Evolutionary conservation across 1,140 invertebrate genomes (phyloP).

Genomic region (Panagrolaimus sp.): DNA sequence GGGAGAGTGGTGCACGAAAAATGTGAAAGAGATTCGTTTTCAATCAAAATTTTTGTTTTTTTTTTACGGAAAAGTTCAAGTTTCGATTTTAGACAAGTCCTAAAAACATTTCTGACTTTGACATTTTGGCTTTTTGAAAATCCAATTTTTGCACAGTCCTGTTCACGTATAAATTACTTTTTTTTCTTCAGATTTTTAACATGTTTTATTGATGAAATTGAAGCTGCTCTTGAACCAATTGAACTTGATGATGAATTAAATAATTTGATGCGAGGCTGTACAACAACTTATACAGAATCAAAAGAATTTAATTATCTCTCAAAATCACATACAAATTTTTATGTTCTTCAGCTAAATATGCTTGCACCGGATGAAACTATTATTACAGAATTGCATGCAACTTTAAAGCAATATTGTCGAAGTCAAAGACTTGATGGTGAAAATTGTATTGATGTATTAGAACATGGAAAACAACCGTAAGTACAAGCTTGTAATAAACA

Average conservation of each 20-base stretch:
- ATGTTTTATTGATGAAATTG: not conserved
- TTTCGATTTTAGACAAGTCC: no score
- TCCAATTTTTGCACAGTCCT: no score
- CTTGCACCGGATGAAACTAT: not conserved
- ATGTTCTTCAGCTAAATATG: conserved; percentile 3
- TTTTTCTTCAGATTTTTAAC: no score
- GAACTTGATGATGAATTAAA: not conserved
- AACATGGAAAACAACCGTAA: not conserved
- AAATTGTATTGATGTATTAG: not conserved
- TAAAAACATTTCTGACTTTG: no score
- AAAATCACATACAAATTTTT: not conserved
- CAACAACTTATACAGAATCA: not conserved
- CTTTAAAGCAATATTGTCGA: not conserved
- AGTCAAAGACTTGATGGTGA: not conserved
- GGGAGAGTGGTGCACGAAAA: no score
- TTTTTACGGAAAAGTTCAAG: no score
- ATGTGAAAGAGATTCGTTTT: no score
- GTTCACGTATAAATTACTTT: no score
- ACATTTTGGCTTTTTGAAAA: no score
- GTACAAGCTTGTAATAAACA: no score
- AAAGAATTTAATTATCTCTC: not conserved
- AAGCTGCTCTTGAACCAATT: not conserved
- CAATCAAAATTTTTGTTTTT: no score
- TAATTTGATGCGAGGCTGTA: not conserved
- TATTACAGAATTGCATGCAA: not conserved